Evolutionary conservation across 2,113 vertebrate genomes (phyloP).

Genomic region (Hypocryptadius cinnamomeus): DNA sequence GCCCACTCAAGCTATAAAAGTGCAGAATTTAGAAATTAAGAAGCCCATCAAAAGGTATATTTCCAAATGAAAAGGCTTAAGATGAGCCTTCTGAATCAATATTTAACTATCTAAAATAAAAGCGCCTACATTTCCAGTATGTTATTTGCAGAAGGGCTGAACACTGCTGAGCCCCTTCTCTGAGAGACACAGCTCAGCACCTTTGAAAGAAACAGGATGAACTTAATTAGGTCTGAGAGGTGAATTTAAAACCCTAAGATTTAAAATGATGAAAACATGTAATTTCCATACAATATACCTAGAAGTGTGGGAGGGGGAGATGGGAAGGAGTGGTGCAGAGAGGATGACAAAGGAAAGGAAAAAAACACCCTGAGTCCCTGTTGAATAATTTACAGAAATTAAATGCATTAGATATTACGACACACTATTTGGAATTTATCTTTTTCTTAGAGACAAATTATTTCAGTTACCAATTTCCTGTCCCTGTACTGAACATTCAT

Average conservation of each 20-base stretch:
- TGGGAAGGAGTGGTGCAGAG: background rate
- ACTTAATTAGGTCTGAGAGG: background rate
- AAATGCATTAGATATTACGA: background rate
- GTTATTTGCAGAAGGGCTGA: conserved; percentile 15
- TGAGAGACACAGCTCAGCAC: background rate
- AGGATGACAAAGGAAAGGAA: background rate
- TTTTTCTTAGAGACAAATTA: background rate
- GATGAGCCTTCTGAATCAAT: background rate
- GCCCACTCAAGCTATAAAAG: background rate
- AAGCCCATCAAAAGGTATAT: background rate
- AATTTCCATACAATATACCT: background rate
- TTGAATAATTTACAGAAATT: background rate
- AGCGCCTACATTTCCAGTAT: background rate
- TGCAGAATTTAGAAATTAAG: background rate
- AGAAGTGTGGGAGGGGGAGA: rapidly evolving
- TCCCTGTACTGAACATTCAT: background rate
- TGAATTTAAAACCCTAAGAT: background rate
- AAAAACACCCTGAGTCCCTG: rapidly evolving
- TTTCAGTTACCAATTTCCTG: background rate
- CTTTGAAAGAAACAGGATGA: background rate
- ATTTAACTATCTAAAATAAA: conserved; percentile 27
- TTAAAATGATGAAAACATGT: background rate
- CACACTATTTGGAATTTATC: background rate
- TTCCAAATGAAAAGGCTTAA: background rate
- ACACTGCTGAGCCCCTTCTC: background rate